Percentiles rank a stretch among this genome's conserved stretches.
Evolutionary conservation across 2,888 invertebrate genomes (phyloP).

Genomic region (Mactromeris polynyma): DNA sequence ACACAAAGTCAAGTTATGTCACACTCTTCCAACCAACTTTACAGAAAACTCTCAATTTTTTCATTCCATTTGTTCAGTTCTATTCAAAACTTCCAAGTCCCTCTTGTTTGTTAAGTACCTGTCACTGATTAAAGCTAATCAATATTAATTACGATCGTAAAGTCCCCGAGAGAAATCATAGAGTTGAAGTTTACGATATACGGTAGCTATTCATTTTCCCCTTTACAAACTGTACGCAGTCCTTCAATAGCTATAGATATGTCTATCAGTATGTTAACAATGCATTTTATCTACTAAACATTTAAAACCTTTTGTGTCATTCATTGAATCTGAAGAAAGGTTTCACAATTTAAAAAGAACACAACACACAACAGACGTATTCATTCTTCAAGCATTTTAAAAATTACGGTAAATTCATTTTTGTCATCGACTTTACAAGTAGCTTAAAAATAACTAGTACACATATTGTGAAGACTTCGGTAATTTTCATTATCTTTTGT

Average conservation of each 20-base stretch:
- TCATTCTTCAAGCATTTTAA: neutral
- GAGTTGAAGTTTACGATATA: neutral
- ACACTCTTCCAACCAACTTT: neutral
- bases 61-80: neutral
- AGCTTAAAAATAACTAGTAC: too few species aligned
- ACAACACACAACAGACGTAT: neutral
- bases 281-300: neutral
- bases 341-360: constrained; percentile 6
- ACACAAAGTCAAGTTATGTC: neutral
- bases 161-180: neutral
- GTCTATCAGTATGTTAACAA: neutral
- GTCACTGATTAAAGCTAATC: constrained; percentile 19
- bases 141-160: constrained; percentile 10
- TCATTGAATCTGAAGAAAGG: neutral
- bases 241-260: neutral
- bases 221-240: neutral
- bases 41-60: neutral
- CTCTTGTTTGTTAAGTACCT: constrained; percentile 9
- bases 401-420: neutral
- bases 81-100: neutral
- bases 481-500: neutral
- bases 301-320: neutral
- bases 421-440: too few species aligned
- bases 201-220: neutral
- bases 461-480: neutral